Conservation (phyloP, 2,113 vertebrate genomes). For the Misgurnus anguillicaudatus region DNA sequence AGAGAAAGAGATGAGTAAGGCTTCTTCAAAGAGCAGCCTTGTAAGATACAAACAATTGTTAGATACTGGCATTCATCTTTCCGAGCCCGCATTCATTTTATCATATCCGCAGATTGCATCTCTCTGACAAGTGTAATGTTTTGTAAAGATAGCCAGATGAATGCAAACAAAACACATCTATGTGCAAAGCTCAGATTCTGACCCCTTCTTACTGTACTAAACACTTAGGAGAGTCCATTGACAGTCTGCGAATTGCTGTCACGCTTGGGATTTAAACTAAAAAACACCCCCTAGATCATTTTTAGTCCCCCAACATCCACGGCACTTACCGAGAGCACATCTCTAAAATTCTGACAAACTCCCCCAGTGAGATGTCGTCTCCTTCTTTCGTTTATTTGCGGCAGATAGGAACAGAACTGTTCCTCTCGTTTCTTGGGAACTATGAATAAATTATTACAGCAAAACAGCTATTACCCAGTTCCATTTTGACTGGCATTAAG, state of each 20-base stretch:
- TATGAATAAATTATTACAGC: conserved; percentile 49
- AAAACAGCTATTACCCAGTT: conserved; percentile 46
- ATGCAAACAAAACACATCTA: conserved; percentile 10
- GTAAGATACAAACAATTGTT: not conserved
- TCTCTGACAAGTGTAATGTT: not conserved
- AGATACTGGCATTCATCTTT: conserved; percentile 5
- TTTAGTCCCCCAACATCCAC: conserved; percentile 6
- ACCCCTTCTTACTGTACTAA: conserved; percentile 8
- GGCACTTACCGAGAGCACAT: conserved; percentile 38
- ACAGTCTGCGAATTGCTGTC: conserved; percentile 45
- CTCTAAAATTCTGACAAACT: conserved; percentile 36
- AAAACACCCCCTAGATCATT: conserved; percentile 22
- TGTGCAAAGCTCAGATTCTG: not conserved
- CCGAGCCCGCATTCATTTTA: not conserved
- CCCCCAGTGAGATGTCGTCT: conserved; percentile 7
- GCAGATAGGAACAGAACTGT: not conserved
- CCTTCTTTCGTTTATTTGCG: conserved; percentile 21
- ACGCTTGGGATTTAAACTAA: conserved; percentile 20
- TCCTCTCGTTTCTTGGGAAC: conserved; percentile 41
- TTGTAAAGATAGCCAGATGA: not conserved
- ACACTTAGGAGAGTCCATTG: conserved; percentile 29
- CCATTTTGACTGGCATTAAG: conserved; percentile 31
- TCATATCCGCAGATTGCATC: not conserved
- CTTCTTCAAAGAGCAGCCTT: conserved; percentile 17
- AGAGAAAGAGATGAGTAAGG: not conserved